phyloP scores from a whole-genome alignment of 2,888 invertebrate genomes.

The Torymus texanus region DNA sequence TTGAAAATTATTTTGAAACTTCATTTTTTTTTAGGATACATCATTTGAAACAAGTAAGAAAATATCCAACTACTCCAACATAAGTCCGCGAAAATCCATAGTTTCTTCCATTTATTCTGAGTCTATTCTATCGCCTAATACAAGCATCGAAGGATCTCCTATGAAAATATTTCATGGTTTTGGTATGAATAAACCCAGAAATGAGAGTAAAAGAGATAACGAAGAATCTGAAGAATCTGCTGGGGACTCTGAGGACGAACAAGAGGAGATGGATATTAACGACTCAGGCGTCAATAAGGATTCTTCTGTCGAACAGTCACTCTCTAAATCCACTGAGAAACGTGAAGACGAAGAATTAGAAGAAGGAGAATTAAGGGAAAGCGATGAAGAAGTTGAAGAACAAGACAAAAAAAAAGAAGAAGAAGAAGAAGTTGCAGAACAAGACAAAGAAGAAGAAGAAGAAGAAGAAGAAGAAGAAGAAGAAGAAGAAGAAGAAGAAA shows the following conservation, averaged over 20 bases:
- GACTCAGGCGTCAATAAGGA: too few relatives aligned
- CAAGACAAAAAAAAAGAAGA: too few relatives aligned
- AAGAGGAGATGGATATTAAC: neutral
- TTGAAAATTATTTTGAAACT: neutral
- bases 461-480: too few relatives aligned
- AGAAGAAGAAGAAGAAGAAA: too few relatives aligned
- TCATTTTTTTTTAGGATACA: conserved; percentile 25
- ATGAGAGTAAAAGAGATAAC: conserved; percentile 26
- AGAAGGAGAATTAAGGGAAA: conserved; percentile 16
- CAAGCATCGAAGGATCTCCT: conserved; percentile 60
- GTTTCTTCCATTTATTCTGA: conserved; percentile 59
- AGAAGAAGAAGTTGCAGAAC: too few relatives aligned
- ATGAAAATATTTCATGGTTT: conserved; percentile 18
- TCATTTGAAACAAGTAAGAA: conserved; percentile 29
- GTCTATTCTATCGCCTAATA: conserved; percentile 63
- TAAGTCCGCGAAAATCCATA: conserved; percentile 23
- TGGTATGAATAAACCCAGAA: neutral
- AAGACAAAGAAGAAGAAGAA: too few relatives aligned
- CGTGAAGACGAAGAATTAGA: conserved; percentile 13
- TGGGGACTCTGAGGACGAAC: conserved; percentile 46
- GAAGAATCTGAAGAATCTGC: conserved; percentile 39
- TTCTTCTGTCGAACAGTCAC: too few relatives aligned
- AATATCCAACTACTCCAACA: neutral
- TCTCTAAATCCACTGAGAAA: too few relatives aligned
- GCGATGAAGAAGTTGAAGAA: conserved; percentile 22